A percentile compares a stretch with the other conserved stretches of the same genome.
Conservation (phyloP, 2,113 vertebrate genomes). For the Sorex fumeus region DNA sequence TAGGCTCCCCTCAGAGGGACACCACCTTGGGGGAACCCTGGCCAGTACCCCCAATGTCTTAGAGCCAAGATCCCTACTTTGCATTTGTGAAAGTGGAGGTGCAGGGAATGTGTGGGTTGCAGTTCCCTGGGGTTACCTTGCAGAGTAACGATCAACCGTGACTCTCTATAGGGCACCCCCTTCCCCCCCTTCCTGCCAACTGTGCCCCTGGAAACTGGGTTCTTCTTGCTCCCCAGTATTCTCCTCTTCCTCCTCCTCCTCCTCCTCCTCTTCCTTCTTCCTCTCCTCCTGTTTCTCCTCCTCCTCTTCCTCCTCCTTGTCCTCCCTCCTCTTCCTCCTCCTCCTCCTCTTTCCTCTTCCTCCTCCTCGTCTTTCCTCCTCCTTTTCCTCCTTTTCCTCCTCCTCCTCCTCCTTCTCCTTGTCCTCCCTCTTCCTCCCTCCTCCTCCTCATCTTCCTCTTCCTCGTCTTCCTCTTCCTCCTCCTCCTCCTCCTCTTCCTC, state of each 20-base stretch:
- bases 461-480: background rate
- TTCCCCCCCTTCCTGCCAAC: background rate
- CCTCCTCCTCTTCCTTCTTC: constrained; percentile 28
- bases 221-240: background rate
- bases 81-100: constrained; percentile 32
- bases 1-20: too few species aligned
- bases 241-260: background rate
- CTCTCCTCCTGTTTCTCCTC: too few species aligned
- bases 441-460: background rate
- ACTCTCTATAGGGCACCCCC: background rate
- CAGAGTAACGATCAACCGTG: background rate
- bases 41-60: too few species aligned
- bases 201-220: background rate
- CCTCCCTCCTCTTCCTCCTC: too few species aligned
- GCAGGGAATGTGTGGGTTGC: too few species aligned
- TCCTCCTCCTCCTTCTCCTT: constrained; percentile 41
- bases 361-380: background rate
- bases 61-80: background rate
- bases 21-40: background rate
- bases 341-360: background rate
- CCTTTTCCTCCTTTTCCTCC: background rate
- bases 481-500: background rate
- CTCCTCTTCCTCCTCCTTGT: background rate
- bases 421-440: background rate
- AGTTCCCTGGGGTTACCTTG: background rate